Base-by-base conservation (phyloP, 1,140 invertebrate species). In the Leptoteleia sp. region DNA sequence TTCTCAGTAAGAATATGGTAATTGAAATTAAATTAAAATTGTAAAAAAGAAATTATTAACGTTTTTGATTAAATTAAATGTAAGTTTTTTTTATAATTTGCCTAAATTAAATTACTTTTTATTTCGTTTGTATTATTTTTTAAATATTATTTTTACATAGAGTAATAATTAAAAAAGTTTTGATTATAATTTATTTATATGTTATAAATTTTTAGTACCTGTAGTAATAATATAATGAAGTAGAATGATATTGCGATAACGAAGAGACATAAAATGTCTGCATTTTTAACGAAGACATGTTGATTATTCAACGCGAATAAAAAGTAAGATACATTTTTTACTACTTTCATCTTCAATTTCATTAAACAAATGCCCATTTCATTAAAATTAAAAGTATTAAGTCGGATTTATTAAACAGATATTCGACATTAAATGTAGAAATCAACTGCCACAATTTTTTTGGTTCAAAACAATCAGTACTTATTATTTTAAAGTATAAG, bases 371-470 rank as follows among this genome's bases (percentile, higher is more conserved):
- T 54, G 13, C 11, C 22, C 42, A 59, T 50, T 52, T 61, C 27
- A 61, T 68, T 43, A 9, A 33, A 52, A 19, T 29, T 48, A 19
- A 12, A 55, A 64, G 70, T 64, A 73, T 73, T 72, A 64, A 40
- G 25, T 57, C 12, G 19, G 7, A 31, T 25, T 43, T 38, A 37
- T 7, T 19, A 6, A 35, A n/a, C 11, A n/a, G 29, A 38, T 9
- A 15, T 47, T 17, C 22, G 22, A 25, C 22, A 6, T 17, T 27
- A 27, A 40, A 42, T 3, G 31, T 5, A 25, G 22, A 50, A 67
- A 57, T 52, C 31, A 48, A 75, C 71, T 75, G 71, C 71, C 71
- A 75, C 52, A 43, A 38, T 65, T 9, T 25, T 45, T 59, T 57
- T 15, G 33, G 11, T 47, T 40, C 3, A 13, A 65, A 61, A 75